Percentiles rank a stretch among this genome's conserved stretches.
phyloP scores from a whole-genome alignment of 2,797 vertebrate species.

The Tapera naevia region DNA sequence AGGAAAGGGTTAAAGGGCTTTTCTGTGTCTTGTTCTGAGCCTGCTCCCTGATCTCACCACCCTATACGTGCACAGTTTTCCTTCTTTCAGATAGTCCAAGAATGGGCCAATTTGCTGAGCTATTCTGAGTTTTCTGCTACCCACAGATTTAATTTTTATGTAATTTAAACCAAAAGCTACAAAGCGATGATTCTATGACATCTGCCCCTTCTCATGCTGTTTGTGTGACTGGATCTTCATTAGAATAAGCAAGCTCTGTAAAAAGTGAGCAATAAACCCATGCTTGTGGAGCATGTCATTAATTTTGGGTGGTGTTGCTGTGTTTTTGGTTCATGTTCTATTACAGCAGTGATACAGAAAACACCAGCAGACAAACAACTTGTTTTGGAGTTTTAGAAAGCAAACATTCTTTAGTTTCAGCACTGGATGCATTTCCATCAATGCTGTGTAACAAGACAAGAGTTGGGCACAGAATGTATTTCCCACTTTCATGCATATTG shows the following conservation, averaged over 20 bases:
- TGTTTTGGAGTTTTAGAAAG: too few species aligned
- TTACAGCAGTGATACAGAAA: background rate
- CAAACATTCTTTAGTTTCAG: too few species aligned
- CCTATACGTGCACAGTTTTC: background rate
- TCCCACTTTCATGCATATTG: too few species aligned
- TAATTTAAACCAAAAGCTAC: background rate
- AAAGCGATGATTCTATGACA: background rate
- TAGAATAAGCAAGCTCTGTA: background rate
- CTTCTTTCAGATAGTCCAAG: background rate
- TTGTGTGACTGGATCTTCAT: fast-evolving
- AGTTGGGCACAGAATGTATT: too few species aligned
- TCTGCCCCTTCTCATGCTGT: background rate
- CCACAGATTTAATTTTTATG: background rate
- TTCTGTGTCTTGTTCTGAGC: background rate
- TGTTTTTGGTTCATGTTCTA: fast-evolving
- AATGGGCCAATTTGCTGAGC: background rate
- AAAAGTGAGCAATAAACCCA: background rate
- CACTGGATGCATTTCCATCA: too few species aligned
- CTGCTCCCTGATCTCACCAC: background rate
- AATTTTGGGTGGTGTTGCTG: fast-evolving
- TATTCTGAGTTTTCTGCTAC: background rate
- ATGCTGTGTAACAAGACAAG: too few species aligned
- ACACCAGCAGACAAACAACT: too few species aligned
- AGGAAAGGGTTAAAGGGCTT: background rate
- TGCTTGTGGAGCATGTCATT: too few species aligned